phyloP scores from a whole-genome alignment of 2,888 invertebrate genomes.

The Drosophila pegasa region DNA sequence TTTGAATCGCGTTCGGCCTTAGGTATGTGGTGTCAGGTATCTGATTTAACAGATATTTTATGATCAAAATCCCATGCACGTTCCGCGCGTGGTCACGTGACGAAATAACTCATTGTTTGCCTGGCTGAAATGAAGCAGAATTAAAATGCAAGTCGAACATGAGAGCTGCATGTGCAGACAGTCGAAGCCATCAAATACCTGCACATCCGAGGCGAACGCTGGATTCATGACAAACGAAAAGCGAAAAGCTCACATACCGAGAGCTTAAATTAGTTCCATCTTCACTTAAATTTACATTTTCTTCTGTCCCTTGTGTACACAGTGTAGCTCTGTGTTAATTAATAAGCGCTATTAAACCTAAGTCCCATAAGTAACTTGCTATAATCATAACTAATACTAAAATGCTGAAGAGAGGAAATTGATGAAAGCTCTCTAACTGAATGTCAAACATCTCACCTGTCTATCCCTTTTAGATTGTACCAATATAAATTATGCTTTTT shows the following conservation, averaged over 20 bases:
- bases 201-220: neutral
- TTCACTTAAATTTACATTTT: neutral
- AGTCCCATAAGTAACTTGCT: too few relatives aligned
- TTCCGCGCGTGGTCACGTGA: slow-evolving; percentile 31
- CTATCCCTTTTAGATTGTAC: too few relatives aligned
- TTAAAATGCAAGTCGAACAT: slow-evolving; percentile 57
- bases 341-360: too few relatives aligned
- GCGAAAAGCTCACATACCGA: neutral
- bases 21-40: neutral
- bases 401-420: too few relatives aligned
- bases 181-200: neutral
- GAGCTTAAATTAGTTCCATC: neutral
- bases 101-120: slow-evolving; percentile 30
- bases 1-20: neutral
- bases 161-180: slow-evolving; percentile 22
- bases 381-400: too few relatives aligned
- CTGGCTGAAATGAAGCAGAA: slow-evolving; percentile 14
- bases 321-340: neutral
- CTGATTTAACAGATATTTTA: slow-evolving; percentile 14
- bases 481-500: too few relatives aligned
- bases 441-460: too few relatives aligned
- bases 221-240: too few relatives aligned
- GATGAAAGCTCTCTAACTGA: too few relatives aligned
- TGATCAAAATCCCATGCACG: slow-evolving; percentile 53
- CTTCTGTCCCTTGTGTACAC: neutral